Base-by-base conservation (phyloP, 2,888 invertebrate species). In the Syrphus vitripennis region DNA sequence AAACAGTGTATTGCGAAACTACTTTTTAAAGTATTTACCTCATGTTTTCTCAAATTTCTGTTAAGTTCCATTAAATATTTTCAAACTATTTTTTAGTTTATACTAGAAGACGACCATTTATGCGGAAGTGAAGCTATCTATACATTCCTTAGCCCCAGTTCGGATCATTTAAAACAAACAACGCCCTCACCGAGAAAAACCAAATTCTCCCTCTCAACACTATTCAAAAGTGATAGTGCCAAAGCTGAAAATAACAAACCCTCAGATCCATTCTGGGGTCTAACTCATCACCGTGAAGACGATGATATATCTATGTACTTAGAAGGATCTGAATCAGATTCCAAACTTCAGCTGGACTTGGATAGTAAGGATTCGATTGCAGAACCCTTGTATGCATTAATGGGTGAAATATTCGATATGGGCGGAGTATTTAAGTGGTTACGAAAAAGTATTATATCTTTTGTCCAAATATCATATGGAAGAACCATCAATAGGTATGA, bases 391-490 rank as follows among this genome's bases (percentile, higher is more conserved):
- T 98, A 98, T 91, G 94, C 95, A 0, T 93, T 98, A 50, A 94
- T 98, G 89, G 96, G 96, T 83, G 98, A 98, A 93, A 95, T 98
- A 88, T 98, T 98, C 91, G 98, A 98, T 91, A 95, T 97, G 94
- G 94, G 96, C 69, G 98, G 98, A 0, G 96, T 97, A 31, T 97
- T 97, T 91, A 96, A 96, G 70, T 97, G 97, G 95, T 93, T 98
- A 31, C 93, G 98, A 87, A 96, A 96, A 91, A 97, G 97, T 24
- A 94, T 98, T 21, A 97, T 98, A 88, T 96, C 96, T 2, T 98
- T 98, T 92, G 97, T 98, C 26, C 98, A 98, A 93, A 96, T 97
- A 80, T 97, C 97, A 0, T 98, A 97, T 90, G 97, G 97, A n/a
- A 94, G 97, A 84, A 98, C 97, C 77, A 98, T 98, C 57, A 98